phyloP scores from a whole-genome alignment of 2,113 vertebrate genomes.

The Haemorhous mexicanus region DNA sequence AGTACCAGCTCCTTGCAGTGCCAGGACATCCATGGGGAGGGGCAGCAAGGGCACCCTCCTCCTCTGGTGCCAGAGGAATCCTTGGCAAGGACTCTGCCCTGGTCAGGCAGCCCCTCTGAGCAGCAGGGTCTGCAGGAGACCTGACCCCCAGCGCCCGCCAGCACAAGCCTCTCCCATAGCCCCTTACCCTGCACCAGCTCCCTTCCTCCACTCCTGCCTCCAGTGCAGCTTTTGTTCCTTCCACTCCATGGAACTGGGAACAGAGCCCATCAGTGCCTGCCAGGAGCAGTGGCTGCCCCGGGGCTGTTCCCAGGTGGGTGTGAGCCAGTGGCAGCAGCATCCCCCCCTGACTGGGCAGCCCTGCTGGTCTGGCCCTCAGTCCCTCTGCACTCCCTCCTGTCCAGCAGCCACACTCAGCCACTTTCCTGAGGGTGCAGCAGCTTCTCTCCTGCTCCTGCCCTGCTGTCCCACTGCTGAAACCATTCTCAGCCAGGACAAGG shows the following conservation, averaged over 20 bases:
- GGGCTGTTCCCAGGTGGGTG: not conserved
- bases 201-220: not conserved
- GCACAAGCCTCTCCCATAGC: not conserved
- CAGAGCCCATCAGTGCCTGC: not conserved
- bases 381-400: not conserved
- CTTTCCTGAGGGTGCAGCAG: not conserved
- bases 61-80: not conserved
- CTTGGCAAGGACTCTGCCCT: not conserved
- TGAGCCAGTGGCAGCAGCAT: not conserved
- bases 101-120: not conserved
- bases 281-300: not conserved
- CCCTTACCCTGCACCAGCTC: too few relatives aligned
- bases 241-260: fast-evolving
- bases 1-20: fast-evolving
- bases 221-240: not conserved
- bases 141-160: not conserved
- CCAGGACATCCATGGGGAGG: not conserved
- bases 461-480: not conserved
- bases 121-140: not conserved
- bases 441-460: not conserved
- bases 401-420: not conserved
- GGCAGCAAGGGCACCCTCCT: not conserved
- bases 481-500: not conserved
- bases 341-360: not conserved
- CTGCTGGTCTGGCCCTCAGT: not conserved